A percentile compares a stretch with the other conserved stretches of the same genome.
Evolutionary conservation across 2,797 vertebrate genomes (phyloP).

Genomic region (Macroramphosus scolopax): DNA sequence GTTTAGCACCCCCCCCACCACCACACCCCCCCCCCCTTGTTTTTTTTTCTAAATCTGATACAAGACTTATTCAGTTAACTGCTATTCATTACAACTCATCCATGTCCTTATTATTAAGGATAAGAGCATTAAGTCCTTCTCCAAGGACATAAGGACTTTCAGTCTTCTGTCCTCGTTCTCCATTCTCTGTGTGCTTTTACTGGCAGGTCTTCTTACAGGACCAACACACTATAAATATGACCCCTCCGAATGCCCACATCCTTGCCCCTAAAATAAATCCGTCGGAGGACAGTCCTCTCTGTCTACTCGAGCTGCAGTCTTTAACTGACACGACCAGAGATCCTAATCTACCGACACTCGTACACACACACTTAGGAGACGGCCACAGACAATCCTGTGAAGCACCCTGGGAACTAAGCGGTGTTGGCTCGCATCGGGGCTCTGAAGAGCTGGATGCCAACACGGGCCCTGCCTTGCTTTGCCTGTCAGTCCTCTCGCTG

Average conservation of each 20-base stretch:
- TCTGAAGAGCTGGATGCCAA: constrained; percentile 33
- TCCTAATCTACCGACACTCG: constrained; percentile 41
- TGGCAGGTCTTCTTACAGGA: constrained; percentile 71
- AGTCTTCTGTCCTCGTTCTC: constrained; percentile 65
- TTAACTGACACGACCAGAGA: constrained; percentile 40
- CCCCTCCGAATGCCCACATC: constrained; percentile 79
- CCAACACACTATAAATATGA: constrained; percentile 77
- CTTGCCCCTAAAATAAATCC: constrained; percentile 76
- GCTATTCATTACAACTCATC: constrained; percentile 63
- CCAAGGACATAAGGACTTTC: constrained; percentile 58
- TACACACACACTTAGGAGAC: constrained; percentile 25
- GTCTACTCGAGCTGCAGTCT: constrained; percentile 40
- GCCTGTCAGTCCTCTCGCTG: constrained; percentile 50
- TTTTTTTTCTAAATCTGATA: constrained; percentile 62
- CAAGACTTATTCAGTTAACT: constrained; percentile 55
- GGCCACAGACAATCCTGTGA: constrained; percentile 40
- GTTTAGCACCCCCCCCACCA: constrained; percentile 25
- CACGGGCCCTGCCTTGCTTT: constrained; percentile 16
- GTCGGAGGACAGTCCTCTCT: constrained; percentile 50
- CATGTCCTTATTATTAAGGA: too few relatives aligned
- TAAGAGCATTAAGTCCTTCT: too few relatives aligned
- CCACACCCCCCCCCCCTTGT: too few relatives aligned
- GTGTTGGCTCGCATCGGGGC: constrained; percentile 28
- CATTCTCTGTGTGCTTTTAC: constrained; percentile 70
- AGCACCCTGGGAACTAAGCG: constrained; percentile 36